phyloP scores from a whole-genome alignment of 2,797 vertebrate species.

The Meda fulgida region DNA sequence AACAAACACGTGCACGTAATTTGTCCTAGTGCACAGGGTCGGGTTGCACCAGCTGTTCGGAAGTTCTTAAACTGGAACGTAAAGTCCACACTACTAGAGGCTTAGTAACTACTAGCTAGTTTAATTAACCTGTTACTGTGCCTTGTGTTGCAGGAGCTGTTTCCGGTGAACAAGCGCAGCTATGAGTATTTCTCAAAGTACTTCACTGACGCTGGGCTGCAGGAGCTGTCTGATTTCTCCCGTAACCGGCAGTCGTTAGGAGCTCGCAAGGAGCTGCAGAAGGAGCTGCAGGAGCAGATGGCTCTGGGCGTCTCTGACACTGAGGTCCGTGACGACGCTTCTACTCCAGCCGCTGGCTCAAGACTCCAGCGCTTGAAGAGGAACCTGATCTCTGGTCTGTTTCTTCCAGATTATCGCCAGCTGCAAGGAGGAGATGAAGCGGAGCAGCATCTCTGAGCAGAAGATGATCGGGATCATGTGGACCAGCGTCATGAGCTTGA shows the following conservation, averaged over 20 bases:
- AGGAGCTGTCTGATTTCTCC: conserved; percentile 93
- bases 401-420: conserved; percentile 85
- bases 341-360: too few species aligned
- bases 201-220: conserved; percentile 94
- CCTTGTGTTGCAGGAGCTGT: conserved; percentile 83
- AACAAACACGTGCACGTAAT: too few species aligned
- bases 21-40: too few species aligned
- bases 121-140: too few species aligned
- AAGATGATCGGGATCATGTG: conserved; percentile 90
- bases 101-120: too few species aligned
- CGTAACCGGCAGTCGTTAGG: conserved; percentile 94
- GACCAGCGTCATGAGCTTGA: conserved; percentile 93
- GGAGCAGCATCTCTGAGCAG: conserved; percentile 90
- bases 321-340: neutral
- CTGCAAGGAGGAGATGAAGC: conserved; percentile 92
- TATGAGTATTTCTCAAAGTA: conserved; percentile 97
- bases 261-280: conserved; percentile 93
- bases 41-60: too few species aligned
- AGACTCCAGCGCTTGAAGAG: neutral
- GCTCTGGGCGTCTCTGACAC: conserved; percentile 52
- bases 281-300: conserved; percentile 95
- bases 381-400: neutral
- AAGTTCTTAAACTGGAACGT: too few species aligned
- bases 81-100: too few species aligned
- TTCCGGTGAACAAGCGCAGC: conserved; percentile 96